Evolutionary conservation across 2,888 invertebrate species (phyloP).

Genomic region (Tiliacea aurago): DNA sequence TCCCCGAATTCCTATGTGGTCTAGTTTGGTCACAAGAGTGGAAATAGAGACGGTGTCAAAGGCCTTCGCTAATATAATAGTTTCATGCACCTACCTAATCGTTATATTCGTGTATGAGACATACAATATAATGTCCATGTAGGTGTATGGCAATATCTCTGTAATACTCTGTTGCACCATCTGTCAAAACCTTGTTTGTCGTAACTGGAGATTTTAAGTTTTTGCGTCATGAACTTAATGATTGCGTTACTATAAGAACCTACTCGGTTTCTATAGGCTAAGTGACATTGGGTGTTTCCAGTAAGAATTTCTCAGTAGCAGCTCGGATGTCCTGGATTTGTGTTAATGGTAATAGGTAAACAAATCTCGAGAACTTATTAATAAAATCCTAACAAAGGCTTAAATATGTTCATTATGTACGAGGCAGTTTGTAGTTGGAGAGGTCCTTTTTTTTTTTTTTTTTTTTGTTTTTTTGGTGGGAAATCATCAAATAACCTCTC

Average conservation of each 20-base stretch:
- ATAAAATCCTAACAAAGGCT: background rate
- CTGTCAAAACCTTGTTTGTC: conserved; percentile 52
- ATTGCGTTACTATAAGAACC: conserved; percentile 41
- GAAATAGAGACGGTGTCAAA: no score
- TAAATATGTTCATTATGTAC: background rate
- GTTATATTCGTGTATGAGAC: background rate
- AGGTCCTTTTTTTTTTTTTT: no score
- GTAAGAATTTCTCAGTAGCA: background rate
- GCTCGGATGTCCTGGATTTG: background rate
- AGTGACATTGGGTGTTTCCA: background rate
- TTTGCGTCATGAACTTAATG: conserved; percentile 43
- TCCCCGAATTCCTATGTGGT: no score
- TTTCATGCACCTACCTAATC: background rate
- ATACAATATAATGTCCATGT: conserved; percentile 10
- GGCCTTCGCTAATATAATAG: no score
- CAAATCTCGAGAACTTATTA: background rate
- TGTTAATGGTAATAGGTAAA: background rate
- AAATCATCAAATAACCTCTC: no score
- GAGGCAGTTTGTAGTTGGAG: background rate
- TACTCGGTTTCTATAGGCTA: background rate
- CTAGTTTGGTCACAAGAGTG: no score
- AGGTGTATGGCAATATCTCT: conserved; percentile 5
- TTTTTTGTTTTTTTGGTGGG: no score
- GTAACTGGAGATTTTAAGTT: conserved; percentile 41
- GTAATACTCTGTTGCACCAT: conserved; percentile 49